Percentiles rank a stretch among this genome's conserved stretches.
phyloP scores from a whole-genome alignment of 2,797 vertebrate genomes.

The Erithacus rubecula region DNA sequence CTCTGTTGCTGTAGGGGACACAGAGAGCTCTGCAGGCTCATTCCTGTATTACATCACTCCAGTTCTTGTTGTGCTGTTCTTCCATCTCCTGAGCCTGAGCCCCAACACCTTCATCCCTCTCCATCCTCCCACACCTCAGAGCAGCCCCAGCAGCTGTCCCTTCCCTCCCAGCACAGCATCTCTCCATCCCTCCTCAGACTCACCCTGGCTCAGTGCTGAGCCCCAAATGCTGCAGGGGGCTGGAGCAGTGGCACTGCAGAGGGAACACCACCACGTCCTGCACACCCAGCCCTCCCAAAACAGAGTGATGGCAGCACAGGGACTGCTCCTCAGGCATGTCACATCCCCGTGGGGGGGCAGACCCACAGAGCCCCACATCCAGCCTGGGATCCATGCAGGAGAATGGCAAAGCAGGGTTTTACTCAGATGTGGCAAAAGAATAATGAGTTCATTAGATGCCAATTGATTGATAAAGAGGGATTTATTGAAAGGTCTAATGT shows the following conservation, averaged over 20 bases:
- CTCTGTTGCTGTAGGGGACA: not conserved
- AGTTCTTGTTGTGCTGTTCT: not conserved
- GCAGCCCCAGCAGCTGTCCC: not conserved
- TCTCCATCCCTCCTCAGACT: not conserved
- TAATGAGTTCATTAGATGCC: conserved; percentile 67
- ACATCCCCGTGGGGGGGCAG: rapidly evolving
- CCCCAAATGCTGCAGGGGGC: rapidly evolving
- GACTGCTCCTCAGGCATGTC: rapidly evolving
- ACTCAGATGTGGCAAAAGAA: conserved; percentile 27
- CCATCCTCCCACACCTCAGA: not conserved
- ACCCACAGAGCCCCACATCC: not conserved
- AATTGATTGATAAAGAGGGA: conserved; percentile 73
- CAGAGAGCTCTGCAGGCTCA: not conserved
- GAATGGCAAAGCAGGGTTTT: not conserved
- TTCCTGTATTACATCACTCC: not conserved
- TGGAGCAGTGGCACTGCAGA: not conserved
- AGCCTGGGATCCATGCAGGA: not conserved
- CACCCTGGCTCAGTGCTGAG: not conserved
- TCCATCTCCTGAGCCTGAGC: not conserved
- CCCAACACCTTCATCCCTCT: not conserved
- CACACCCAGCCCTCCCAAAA: not conserved
- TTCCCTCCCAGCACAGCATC: not conserved
- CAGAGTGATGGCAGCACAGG: rapidly evolving
- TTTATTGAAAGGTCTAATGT: conserved; percentile 71
- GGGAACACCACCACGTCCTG: rapidly evolving